Evolutionary conservation across 1,140 invertebrate genomes (phyloP), one percentile per base, ranked within the genome.

Genomic region (Spodoptera litura): DNA sequence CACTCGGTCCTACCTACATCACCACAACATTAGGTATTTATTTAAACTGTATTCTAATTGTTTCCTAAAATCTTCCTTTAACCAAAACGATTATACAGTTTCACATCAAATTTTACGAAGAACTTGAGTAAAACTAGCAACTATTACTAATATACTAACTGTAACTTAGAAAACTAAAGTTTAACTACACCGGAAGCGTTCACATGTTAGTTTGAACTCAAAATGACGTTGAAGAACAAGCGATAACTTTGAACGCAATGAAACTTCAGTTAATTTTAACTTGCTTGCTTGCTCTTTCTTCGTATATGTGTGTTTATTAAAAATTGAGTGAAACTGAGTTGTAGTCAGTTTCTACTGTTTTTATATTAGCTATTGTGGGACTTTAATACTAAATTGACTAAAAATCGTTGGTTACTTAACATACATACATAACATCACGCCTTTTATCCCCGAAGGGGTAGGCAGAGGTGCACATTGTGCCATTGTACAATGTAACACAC

Each of bases 191-290:
- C 2, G 13, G 62, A 66, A 38, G 31, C 53, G 51, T 66, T 52
- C 62, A 79, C 15, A 15, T 9, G 13, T 56, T 56, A 56, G 53
- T 56, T 56, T 56, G 53, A 56, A 56, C n/a, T n/a, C 20, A 9
- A 56, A 56, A 56, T 56, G 53, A 56, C 53, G 53, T 56, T 56
- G 53, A 56, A 56, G 53, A 56, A 56, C 15, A 56, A 56, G 53
- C 8, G 13, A 2, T 15, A 56, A 56, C 53, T 56, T 56, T 15
- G 20, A 44, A 44, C 38, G 12, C 6, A 1, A n/a, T 56, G n/a
- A 20, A 56, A 56, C 53, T 56, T 56, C 9, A 9, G 53, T n/a
- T 20, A 56, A 56, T 56, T 56, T 56, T 15, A 15, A 56, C n/a
- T 44, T 44, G 38, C 15, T 3, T 25, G 15, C 53, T 3, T 25